phyloP scores from a whole-genome alignment of 2,113 vertebrate species.

The Crocuta crocuta region DNA sequence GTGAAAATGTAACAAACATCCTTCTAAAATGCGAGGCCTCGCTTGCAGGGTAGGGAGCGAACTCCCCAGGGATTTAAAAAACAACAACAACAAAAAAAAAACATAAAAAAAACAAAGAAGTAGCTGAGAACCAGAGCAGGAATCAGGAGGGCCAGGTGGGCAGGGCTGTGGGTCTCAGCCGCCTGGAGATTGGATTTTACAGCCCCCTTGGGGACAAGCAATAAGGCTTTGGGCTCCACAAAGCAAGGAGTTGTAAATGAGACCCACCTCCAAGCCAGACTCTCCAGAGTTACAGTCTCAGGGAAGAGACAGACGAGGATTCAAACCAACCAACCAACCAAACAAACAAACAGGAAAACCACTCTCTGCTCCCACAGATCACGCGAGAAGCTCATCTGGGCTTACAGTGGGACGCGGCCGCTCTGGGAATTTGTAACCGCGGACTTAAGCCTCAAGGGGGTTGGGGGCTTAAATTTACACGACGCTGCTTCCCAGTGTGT shows the following conservation, averaged over 20 bases:
- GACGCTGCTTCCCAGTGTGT: background rate
- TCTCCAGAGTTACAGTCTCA: background rate
- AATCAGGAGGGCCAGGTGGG: background rate
- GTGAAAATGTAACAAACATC: constrained; percentile 56
- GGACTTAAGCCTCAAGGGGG: background rate
- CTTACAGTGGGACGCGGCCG: too few relatives aligned
- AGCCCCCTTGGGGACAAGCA: background rate
- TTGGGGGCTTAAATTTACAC: background rate
- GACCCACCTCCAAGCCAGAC: background rate
- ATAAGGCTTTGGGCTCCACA: background rate
- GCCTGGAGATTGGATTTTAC: background rate
- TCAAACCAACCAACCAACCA: background rate
- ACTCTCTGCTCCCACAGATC: background rate
- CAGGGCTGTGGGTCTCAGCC: background rate
- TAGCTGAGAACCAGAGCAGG: background rate
- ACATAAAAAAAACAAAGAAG: constrained; percentile 46
- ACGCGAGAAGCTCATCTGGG: background rate
- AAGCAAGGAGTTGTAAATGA: background rate
- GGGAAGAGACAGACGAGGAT: background rate
- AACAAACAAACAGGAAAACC: background rate
- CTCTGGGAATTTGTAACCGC: background rate
- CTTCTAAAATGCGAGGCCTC: constrained; percentile 76
- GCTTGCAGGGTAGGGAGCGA: constrained; percentile 34
- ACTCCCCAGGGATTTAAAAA: constrained; percentile 16
- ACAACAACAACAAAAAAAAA: too few relatives aligned